phyloP scores from a whole-genome alignment of 1,140 invertebrate species.

The Neuroterus valhalla region DNA sequence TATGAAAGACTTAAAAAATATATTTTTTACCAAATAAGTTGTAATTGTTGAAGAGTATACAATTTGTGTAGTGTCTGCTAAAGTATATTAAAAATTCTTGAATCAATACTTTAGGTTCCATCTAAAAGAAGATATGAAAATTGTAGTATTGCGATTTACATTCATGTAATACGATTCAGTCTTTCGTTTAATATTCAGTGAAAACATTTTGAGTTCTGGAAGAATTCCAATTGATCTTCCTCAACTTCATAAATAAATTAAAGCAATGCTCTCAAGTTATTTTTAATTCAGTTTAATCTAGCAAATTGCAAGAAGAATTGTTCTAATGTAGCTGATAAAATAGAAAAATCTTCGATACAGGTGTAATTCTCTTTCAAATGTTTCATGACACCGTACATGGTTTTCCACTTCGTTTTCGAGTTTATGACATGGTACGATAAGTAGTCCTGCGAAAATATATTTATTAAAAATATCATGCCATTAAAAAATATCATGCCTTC shows the following conservation, averaged over 20 bases:
- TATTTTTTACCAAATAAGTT: neutral
- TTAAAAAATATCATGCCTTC: too few species aligned
- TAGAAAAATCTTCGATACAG: constrained; percentile 70
- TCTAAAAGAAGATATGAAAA: neutral
- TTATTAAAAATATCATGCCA: too few species aligned
- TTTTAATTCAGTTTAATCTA: constrained; percentile 50
- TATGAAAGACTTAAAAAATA: constrained; percentile 2
- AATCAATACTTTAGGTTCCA: neutral
- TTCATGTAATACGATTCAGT: neutral
- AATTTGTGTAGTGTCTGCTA: too few species aligned
- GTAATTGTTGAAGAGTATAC: neutral
- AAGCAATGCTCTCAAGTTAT: neutral
- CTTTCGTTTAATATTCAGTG: too few species aligned
- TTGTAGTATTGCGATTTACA: constrained; percentile 1
- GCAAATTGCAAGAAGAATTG: constrained; percentile 73
- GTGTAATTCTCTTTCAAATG: constrained; percentile 61
- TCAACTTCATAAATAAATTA: too few species aligned
- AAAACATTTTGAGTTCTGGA: too few species aligned
- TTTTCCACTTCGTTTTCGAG: constrained; percentile 64
- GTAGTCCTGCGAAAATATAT: constrained; percentile 56
- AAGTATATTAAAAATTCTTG: neutral
- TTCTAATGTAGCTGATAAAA: constrained; percentile 70
- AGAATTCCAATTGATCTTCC: too few species aligned
- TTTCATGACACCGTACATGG: constrained; percentile 69
- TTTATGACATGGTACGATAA: constrained; percentile 69